Evolutionary conservation across 1,140 invertebrate species (phyloP).

Genomic region (Drepana arcuata): DNA sequence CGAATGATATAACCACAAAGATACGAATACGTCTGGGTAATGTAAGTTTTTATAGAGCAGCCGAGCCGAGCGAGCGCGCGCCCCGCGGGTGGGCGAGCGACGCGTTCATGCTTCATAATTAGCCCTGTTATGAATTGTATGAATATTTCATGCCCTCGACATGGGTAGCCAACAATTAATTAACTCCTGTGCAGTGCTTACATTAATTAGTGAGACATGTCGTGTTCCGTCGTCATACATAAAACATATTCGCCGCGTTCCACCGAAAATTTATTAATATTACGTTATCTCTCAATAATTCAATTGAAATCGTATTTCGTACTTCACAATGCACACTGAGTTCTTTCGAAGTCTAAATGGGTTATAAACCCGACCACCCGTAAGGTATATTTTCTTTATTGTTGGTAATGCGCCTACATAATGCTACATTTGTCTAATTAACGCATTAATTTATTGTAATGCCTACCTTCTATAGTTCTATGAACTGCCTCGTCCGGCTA

Average conservation of each 20-base stretch:
- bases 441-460: too few species aligned
- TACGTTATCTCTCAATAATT: slow-evolving; percentile 22
- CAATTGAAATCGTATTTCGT: slow-evolving; percentile 12
- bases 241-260: slow-evolving; percentile 28
- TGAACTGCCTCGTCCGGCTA: too few species aligned
- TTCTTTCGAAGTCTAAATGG: too few species aligned
- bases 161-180: slow-evolving; percentile 62
- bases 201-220: slow-evolving; percentile 55
- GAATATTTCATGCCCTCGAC: slow-evolving; percentile 61
- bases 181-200: slow-evolving; percentile 50
- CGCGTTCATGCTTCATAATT: slow-evolving; percentile 56
- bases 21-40: too few species aligned
- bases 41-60: slow-evolving; percentile 34
- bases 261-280: slow-evolving; percentile 32
- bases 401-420: too few species aligned
- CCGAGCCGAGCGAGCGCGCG: slow-evolving; percentile 6
- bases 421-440: slow-evolving; percentile 7
- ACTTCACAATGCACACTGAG: too few species aligned
- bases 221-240: slow-evolving; percentile 43
- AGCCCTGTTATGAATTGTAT: slow-evolving; percentile 66
- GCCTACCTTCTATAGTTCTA: too few species aligned
- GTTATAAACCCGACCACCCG: too few species aligned
- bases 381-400: too few species aligned
- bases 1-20: too few species aligned
- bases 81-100: slow-evolving; percentile 52